A percentile compares a stretch with the other conserved stretches of the same genome.
Conservation (phyloP, 2,797 vertebrate species). For the Pagetopsis macropterus region DNA sequence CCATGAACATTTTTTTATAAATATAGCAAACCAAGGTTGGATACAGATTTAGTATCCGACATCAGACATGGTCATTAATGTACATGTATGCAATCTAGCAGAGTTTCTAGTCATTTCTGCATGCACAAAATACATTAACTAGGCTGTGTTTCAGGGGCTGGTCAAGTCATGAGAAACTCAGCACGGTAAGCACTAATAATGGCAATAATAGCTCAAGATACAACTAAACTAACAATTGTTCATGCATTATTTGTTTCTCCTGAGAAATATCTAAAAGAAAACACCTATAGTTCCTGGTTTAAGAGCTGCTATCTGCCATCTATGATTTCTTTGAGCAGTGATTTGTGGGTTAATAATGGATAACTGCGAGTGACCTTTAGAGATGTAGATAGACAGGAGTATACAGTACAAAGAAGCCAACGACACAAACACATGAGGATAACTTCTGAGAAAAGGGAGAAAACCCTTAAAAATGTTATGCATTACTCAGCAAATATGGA, state of each 20-base stretch:
- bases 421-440: slow-evolving; percentile 19
- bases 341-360: neutral
- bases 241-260: neutral
- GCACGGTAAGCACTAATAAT: neutral
- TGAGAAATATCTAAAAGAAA: neutral
- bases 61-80: slow-evolving; percentile 21
- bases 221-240: neutral
- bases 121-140: slow-evolving; percentile 1
- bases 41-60: slow-evolving; percentile 37
- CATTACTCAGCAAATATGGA: slow-evolving; percentile 31
- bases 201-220: neutral
- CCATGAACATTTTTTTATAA: slow-evolving; percentile 27
- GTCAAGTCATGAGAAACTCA: neutral
- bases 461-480: slow-evolving; percentile 41
- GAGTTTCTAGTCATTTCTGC: neutral
- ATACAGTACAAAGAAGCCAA: neutral
- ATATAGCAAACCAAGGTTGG: slow-evolving; percentile 38
- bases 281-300: neutral
- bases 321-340: slow-evolving; percentile 1
- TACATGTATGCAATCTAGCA: neutral
- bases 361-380: neutral
- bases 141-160: neutral
- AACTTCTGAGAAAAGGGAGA: slow-evolving; percentile 4
- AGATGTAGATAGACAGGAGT: neutral
- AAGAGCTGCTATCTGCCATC: neutral